Evolutionary conservation across 2,113 vertebrate species (phyloP).

Genomic region (Charina bottae): DNA sequence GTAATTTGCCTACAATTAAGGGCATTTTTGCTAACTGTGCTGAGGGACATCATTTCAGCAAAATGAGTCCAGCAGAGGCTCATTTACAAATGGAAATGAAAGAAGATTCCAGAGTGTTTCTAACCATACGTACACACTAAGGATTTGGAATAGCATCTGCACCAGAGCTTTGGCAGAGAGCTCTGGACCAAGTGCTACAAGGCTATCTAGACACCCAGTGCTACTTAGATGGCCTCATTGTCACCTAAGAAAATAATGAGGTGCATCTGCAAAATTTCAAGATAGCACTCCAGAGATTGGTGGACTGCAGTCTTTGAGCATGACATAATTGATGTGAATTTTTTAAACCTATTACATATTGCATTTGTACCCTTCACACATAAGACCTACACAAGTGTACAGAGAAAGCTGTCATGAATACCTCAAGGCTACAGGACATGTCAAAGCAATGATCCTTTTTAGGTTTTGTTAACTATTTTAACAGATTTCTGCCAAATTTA

Average conservation of each 20-base stretch:
- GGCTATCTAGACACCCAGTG: background rate
- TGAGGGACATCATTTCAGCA: background rate
- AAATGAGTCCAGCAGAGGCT: background rate
- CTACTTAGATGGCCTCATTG: background rate
- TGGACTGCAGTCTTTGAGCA: background rate
- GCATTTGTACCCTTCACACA: background rate
- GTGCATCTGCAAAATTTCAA: background rate
- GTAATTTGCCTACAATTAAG: background rate
- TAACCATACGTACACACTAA: background rate
- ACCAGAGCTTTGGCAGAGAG: background rate
- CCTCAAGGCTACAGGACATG: background rate
- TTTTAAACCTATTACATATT: background rate
- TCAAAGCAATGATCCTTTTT: background rate
- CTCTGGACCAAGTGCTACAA: background rate
- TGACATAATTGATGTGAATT: background rate
- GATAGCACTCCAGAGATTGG: background rate
- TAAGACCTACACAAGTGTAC: background rate
- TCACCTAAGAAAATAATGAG: background rate
- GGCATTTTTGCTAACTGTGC: too few species aligned
- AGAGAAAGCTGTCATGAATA: background rate
- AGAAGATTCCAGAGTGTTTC: background rate
- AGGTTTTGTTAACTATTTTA: background rate
- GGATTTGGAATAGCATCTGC: background rate
- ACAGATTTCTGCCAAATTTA: background rate
- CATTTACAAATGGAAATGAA: background rate